phyloP scores from a whole-genome alignment of 2,888 invertebrate genomes.

The Lottia scabra region DNA sequence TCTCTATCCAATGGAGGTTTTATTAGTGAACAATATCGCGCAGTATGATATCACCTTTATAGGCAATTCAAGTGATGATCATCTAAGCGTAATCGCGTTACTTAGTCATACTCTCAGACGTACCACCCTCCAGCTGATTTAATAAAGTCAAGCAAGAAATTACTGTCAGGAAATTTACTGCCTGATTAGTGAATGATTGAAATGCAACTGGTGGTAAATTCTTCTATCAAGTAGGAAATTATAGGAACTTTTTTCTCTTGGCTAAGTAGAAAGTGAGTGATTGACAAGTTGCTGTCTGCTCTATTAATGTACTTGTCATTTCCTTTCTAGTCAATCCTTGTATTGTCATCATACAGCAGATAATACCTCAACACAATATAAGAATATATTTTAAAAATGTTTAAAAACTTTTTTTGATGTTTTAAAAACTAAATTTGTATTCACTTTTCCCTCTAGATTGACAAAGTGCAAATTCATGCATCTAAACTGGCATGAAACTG shows the following conservation, averaged over 20 bases:
- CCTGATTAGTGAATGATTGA: neutral
- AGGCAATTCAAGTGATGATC: neutral
- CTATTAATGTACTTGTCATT: too few species aligned
- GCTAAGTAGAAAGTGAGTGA: too few species aligned
- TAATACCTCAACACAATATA: too few species aligned
- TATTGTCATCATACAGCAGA: too few species aligned
- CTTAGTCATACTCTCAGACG: neutral
- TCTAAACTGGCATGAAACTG: too few species aligned
- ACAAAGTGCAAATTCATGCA: too few species aligned
- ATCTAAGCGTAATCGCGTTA: conserved; percentile 1
- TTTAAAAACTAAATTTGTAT: too few species aligned
- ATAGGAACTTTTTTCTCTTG: neutral
- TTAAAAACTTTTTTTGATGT: too few species aligned
- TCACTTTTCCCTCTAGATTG: too few species aligned
- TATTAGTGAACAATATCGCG: neutral
- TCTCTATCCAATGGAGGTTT: neutral
- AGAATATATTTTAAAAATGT: too few species aligned
- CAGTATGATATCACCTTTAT: neutral
- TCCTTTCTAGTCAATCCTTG: too few species aligned
- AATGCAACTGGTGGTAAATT: conserved; percentile 3
- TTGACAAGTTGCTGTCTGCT: too few species aligned
- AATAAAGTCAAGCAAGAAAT: neutral
- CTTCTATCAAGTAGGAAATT: neutral
- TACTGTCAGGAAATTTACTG: neutral
- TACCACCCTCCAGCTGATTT: neutral